A percentile compares a stretch with the other conserved stretches of the same genome.
Conservation (phyloP, 2,113 vertebrate species). For the Apodemus sylvaticus region DNA sequence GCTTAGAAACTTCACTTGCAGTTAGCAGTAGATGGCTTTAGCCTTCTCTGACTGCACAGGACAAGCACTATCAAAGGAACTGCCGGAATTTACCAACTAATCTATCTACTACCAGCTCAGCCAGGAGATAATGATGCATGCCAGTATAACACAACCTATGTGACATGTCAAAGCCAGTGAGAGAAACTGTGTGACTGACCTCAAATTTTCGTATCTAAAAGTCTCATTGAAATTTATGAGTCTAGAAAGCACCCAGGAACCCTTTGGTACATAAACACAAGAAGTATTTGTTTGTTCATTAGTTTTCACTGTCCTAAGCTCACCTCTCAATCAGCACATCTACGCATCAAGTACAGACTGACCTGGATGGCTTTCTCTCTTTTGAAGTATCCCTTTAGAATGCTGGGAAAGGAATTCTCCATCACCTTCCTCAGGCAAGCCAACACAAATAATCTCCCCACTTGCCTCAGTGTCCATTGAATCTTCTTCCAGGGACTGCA, state of each 20-base stretch:
- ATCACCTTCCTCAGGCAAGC: neutral
- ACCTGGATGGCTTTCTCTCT: neutral
- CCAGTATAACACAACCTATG: neutral
- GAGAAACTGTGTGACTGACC: neutral
- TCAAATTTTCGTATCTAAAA: slow-evolving; percentile 18
- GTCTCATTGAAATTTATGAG: neutral
- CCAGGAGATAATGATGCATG: neutral
- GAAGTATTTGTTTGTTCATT: neutral
- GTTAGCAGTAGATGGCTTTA: neutral
- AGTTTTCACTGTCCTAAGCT: neutral
- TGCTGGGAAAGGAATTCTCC: neutral
- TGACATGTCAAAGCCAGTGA: neutral
- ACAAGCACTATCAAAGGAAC: neutral
- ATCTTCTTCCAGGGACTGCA: neutral
- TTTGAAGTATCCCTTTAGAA: neutral
- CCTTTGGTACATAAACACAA: neutral
- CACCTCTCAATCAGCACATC: neutral
- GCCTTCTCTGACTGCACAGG: neutral
- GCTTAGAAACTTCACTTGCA: neutral
- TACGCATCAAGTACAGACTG: neutral
- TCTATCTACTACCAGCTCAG: neutral
- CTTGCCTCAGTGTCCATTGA: neutral
- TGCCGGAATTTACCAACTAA: neutral
- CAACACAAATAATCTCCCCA: neutral
- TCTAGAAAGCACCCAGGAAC: neutral